These are phyloP conservation scores for Polietes domitor DNA, from an alignment of 2,888 invertebrate genomes.

Conservation along the genomic window DNA sequence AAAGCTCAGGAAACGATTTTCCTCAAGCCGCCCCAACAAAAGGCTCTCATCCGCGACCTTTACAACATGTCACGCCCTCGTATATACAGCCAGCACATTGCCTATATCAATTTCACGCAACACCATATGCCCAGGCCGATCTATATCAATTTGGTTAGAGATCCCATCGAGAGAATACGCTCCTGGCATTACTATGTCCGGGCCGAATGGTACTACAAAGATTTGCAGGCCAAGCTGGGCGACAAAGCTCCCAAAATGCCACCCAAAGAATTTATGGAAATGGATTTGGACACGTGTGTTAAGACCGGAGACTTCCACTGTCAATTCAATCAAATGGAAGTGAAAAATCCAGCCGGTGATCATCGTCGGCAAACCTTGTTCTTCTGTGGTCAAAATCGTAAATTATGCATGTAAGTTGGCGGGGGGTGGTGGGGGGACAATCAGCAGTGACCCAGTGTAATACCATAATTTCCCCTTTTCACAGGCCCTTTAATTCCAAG, in stretches of 20 bases:
- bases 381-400: constrained; percentile 93
- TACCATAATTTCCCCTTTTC: constrained; percentile 11
- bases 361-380: constrained; percentile 92
- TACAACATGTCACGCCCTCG: constrained; percentile 87
- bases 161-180: constrained; percentile 93
- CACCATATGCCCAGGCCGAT: constrained; percentile 90
- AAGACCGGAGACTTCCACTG: constrained; percentile 90
- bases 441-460: constrained; percentile 9
- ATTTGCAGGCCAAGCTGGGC: constrained; percentile 83
- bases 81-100: constrained; percentile 93
- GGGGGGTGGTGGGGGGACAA: background rate
- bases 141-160: constrained; percentile 93
- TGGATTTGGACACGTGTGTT: constrained; percentile 94
- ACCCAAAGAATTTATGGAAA: constrained; percentile 86
- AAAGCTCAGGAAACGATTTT: constrained; percentile 92
- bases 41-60: constrained; percentile 86
- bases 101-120: constrained; percentile 92
- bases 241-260: constrained; percentile 76
- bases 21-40: constrained; percentile 88
- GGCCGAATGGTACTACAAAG: constrained; percentile 93
- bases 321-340: constrained; percentile 89
- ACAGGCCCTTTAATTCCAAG: constrained; percentile 90
- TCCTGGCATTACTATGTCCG: constrained; percentile 96
- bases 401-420: constrained; percentile 87
- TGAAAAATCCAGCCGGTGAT: constrained; percentile 90